A percentile compares a stretch with the other conserved stretches of the same genome.
Conservation (phyloP, 1,140 invertebrate genomes). For the Bombus superbus region DNA sequence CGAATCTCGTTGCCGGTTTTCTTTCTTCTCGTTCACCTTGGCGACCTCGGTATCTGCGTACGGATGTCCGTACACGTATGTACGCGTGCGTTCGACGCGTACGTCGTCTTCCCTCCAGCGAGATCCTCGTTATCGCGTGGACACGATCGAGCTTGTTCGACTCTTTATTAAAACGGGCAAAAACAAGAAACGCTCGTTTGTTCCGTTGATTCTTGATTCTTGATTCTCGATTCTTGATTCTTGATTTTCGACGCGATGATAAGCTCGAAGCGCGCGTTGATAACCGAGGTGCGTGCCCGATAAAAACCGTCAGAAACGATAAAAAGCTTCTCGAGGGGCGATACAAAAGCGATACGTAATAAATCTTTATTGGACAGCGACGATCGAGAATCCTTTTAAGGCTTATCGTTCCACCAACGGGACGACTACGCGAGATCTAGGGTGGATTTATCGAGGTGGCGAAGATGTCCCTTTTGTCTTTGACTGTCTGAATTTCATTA, state of each 20-base stretch:
- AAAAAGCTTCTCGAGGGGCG: too few species aligned
- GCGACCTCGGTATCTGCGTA: not conserved
- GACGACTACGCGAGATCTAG: not conserved
- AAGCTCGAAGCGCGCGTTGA: too few species aligned
- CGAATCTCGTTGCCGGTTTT: conserved; percentile 69
- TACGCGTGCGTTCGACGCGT: not conserved
- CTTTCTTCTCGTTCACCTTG: conserved; percentile 32
- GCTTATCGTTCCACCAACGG: not conserved
- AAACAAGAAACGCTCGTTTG: fast-evolving
- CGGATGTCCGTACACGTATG: not conserved
- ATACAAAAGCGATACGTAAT: not conserved
- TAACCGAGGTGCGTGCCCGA: too few species aligned
- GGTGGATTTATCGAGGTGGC: not conserved
- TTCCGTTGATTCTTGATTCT: too few species aligned
- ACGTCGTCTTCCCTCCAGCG: not conserved
- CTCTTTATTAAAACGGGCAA: too few species aligned
- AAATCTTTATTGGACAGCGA: conserved; percentile 22
- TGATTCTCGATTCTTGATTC: too few species aligned
- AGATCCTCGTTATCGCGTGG: not conserved
- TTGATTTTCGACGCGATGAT: too few species aligned
- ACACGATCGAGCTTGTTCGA: too few species aligned
- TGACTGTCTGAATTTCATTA: not conserved
- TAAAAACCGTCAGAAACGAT: too few species aligned
- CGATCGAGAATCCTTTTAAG: conserved; percentile 22
- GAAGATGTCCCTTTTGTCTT: not conserved